Evolutionary conservation across 2,888 invertebrate species (phyloP), one percentile per base, ranked within the genome.

Genomic region (Therioaphis trifolii): DNA sequence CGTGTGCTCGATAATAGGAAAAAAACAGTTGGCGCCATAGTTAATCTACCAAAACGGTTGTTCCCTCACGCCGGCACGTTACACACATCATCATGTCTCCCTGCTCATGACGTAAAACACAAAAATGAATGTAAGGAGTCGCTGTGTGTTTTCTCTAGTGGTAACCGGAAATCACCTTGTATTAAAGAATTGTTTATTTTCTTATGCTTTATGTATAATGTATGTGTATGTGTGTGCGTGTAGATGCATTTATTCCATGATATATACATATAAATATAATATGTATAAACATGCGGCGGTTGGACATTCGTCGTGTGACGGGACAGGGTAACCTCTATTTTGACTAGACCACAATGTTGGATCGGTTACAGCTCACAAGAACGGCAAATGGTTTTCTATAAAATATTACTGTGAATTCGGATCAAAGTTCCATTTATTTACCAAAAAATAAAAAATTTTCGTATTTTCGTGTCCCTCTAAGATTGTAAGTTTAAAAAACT

Each of bases 1-100:
- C 78, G 78, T 79, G 78, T 55, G 68, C 52, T 55, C 52, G 52
- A 69, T 69, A 68, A 79, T 55, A 43, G 66, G 21, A 69, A 78
- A 71, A 69, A 79, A 69, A 69, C 40, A 43, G 21, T 79, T 68
- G 55, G 68, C 68, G 43, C 78, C 66, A 79, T 43, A 69, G 68
- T 79, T 79, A 79, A 79, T 79, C 68, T 69, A 69, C 78, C 78
- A 55, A 40, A 55, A 79, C 78, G 55, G 78, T 79, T 55, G 68
- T 68, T 66, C 66, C 77, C 24, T 78, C 66, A 35, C 35, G 66
- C 66, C 63, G 24, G 66, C 77, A 78, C 66, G 35, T 35, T 78
- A 78, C 52, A 52, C 52, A 78, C 46, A 61, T 78, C 77, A 49
- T 78, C 49, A 35, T 68, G 35, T 68, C 66, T 66, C 66, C 24